A percentile compares a stretch with the other conserved stretches of the same genome.
Evolutionary conservation across 1,140 invertebrate genomes (phyloP).

Genomic region (Ectropis grisescens): DNA sequence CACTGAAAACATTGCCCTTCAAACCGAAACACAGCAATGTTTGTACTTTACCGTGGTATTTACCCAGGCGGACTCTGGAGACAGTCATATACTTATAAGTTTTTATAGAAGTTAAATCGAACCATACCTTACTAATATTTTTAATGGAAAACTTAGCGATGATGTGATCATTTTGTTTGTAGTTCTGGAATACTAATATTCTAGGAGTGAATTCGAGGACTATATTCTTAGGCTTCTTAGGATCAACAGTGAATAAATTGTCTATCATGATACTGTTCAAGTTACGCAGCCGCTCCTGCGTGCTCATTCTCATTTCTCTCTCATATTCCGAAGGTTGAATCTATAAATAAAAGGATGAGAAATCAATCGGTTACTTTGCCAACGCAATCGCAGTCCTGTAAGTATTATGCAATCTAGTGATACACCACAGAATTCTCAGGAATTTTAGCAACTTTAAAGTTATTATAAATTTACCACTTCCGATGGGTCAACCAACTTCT

Average conservation of each 20-base stretch:
- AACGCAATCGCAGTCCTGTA: too few relatives aligned
- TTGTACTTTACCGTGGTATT: too few relatives aligned
- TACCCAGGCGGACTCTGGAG: too few relatives aligned
- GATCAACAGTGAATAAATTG: slow-evolving; percentile 23
- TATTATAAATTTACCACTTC: slow-evolving; percentile 19
- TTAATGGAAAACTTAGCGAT: slow-evolving; percentile 51
- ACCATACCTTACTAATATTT: slow-evolving; percentile 48
- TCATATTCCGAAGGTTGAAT: slow-evolving; percentile 49
- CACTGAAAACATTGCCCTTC: too few relatives aligned
- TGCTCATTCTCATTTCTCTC: slow-evolving; percentile 47
- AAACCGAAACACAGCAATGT: too few relatives aligned
- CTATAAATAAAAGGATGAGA: slow-evolving; percentile 18
- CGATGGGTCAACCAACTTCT: slow-evolving; percentile 23
- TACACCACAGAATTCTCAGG: too few relatives aligned
- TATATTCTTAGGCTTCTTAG: slow-evolving; percentile 17
- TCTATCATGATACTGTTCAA: slow-evolving; percentile 34
- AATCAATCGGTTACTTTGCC: too few relatives aligned
- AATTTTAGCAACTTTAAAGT: too few relatives aligned
- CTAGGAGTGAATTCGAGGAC: slow-evolving; percentile 41
- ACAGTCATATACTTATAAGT: too few relatives aligned
- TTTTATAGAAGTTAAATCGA: neutral
- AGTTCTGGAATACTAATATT: slow-evolving; percentile 52
- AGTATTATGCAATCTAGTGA: too few relatives aligned
- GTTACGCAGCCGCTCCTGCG: slow-evolving; percentile 31
- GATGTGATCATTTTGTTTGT: slow-evolving; percentile 47